Percentiles rank a stretch among this genome's conserved stretches.
Conservation (phyloP, 2,113 vertebrate species). For the Indri indri region DNA sequence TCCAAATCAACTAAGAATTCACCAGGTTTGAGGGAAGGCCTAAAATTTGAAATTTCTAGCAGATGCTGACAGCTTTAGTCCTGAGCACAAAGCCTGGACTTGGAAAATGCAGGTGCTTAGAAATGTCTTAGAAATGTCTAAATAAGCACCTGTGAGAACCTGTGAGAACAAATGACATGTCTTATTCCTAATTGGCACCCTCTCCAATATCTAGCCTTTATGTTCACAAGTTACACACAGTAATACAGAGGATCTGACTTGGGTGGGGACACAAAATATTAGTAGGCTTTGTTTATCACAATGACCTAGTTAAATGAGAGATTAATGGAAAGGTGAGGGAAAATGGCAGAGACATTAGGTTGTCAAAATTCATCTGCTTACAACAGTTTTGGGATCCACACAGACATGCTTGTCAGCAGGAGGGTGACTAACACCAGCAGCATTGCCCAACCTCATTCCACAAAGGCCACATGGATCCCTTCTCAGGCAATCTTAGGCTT, state of each 20-base stretch:
- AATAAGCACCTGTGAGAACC: background rate
- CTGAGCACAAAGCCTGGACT: background rate
- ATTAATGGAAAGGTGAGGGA: background rate
- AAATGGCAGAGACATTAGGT: background rate
- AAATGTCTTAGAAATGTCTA: background rate
- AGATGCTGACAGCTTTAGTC: background rate
- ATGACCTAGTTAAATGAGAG: background rate
- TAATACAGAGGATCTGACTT: background rate
- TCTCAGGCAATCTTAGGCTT: background rate
- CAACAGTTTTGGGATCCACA: accelerated
- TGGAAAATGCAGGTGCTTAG: background rate
- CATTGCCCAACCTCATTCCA: background rate
- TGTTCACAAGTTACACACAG: background rate
- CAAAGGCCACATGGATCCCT: background rate
- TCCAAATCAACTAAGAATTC: background rate
- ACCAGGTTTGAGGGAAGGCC: background rate
- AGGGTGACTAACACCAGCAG: background rate
- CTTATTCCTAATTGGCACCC: background rate
- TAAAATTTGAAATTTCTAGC: background rate
- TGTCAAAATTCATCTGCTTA: background rate
- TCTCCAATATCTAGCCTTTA: background rate
- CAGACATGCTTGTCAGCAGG: background rate
- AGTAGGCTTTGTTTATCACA: background rate
- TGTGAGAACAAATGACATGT: background rate
- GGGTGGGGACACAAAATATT: background rate